Evolutionary conservation across 2,113 vertebrate species (phyloP), one percentile per base, ranked within the genome.

Genomic region (Xiphorhynchus elegans): DNA sequence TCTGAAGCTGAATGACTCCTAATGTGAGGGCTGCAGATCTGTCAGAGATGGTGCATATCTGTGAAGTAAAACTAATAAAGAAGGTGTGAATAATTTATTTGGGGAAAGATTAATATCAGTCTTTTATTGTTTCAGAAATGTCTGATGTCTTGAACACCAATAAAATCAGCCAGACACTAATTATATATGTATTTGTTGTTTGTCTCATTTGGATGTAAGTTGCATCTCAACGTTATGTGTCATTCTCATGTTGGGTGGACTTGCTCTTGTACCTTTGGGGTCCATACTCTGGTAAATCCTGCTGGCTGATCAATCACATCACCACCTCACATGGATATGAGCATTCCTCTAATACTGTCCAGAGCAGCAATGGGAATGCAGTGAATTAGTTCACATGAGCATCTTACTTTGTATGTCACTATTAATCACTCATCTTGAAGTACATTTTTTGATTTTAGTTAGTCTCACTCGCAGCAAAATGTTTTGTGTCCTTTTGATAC

Each of bases 71-170:
- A 68, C 56, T 82, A 89, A 90, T 93, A 87, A 89, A 87, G 40
- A 56, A 76, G 23, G 66, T 33, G 8, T 93, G 62, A 89, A 94
- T 89, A 73, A 95, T 97, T 83, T 82, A 87, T 82, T 28, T 69
- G 2, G 35, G 9, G 10, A 16, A 89, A 87, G 56, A 82, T 82
- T 40, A 72, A 40, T 89, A 52, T 78, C 1, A 70, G 63, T 78
- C 10, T 66, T 47, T 50, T 75, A 12, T 37, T 73, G 18, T 84
- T 96, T 90, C 60, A 87, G 47, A 63, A 69, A 25, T 33, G 23
- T 60, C 35, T 79, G 49, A 18, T 69, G 49, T 24, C 58, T 86
- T 83, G 58, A 64, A 44, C 4, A 11, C 8, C 9, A 67, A 31
- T 56, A 69, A 83, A 91, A 85, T 60, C 42, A 69, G 29, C 37